phyloP scores from a whole-genome alignment of 1,140 invertebrate species.

The Drosophila novamexicana region DNA sequence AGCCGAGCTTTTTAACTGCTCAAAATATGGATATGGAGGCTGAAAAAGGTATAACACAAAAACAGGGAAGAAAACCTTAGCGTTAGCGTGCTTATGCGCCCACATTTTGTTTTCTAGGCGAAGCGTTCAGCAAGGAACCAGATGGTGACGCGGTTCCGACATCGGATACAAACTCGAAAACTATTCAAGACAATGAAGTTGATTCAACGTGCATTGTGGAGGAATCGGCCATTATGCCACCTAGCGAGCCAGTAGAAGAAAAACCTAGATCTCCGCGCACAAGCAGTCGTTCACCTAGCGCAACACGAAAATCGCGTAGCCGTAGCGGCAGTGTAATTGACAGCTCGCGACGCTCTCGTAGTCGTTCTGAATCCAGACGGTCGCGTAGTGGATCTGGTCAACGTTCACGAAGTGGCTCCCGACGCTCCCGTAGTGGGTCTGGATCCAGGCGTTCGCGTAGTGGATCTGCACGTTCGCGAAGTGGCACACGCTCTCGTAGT shows the following conservation, averaged over 20 bases:
- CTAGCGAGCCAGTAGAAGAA: constrained; percentile 5
- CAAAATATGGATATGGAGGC: constrained; percentile 30
- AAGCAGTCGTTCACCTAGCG: constrained; percentile 29
- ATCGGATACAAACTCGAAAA: constrained; percentile 11
- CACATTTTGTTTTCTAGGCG: constrained; percentile 29
- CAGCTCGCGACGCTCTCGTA: constrained; percentile 74
- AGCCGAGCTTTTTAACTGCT: neutral
- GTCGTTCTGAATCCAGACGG: constrained; percentile 68
- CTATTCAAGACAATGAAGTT: constrained; percentile 41
- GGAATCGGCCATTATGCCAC: neutral
- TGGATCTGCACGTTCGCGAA: constrained; percentile 64
- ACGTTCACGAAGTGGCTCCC: constrained; percentile 76
- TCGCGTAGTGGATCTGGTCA: constrained; percentile 78
- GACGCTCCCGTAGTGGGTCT: constrained; percentile 75
- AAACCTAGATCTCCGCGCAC: constrained; percentile 63
- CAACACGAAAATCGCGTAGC: constrained; percentile 52
- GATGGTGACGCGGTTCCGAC: neutral
- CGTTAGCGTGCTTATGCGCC: constrained; percentile 34
- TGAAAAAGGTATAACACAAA: constrained; percentile 36
- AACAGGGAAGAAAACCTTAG: neutral
- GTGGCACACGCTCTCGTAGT: constrained; percentile 58
- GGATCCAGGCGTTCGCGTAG: constrained; percentile 30
- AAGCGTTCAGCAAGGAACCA: constrained; percentile 9
- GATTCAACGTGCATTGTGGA: constrained; percentile 33
- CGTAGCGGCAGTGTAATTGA: constrained; percentile 66